phyloP scores from a whole-genome alignment of 2,888 invertebrate genomes.

The Pegoplata infirma region DNA sequence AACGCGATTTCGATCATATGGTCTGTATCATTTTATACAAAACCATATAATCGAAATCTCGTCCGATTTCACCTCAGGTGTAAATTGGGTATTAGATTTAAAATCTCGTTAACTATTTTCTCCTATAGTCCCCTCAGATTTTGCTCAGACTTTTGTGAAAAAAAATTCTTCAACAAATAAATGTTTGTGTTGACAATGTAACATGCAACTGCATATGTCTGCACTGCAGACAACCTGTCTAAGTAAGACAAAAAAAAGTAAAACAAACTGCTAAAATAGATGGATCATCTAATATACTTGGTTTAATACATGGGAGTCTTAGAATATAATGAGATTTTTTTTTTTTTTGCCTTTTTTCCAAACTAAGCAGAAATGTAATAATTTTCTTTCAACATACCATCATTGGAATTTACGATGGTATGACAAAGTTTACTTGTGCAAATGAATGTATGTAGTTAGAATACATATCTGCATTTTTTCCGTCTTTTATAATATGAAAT shows the following conservation, averaged over 20 bases:
- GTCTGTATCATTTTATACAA: too few relatives aligned
- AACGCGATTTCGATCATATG: too few relatives aligned
- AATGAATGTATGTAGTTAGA: neutral
- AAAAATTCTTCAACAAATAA: neutral
- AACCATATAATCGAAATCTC: too few relatives aligned
- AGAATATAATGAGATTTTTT: constrained; percentile 37
- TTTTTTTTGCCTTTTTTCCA: constrained; percentile 1
- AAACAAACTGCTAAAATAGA: neutral
- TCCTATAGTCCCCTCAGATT: too few relatives aligned
- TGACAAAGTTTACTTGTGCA: neutral
- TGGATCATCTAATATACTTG: constrained; percentile 22
- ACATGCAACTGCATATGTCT: neutral
- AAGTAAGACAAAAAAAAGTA: neutral
- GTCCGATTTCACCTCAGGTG: too few relatives aligned
- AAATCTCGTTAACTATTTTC: too few relatives aligned
- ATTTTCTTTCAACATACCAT: constrained; percentile 3
- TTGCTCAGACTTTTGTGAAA: too few relatives aligned
- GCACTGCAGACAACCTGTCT: constrained; percentile 15
- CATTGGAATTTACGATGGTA: neutral
- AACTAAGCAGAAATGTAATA: neutral
- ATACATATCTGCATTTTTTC: constrained; percentile 29
- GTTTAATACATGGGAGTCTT: constrained; percentile 29
- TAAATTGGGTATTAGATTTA: too few relatives aligned
- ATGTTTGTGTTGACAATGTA: neutral
- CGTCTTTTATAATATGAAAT: constrained; percentile 16